phyloP scores from a whole-genome alignment of 1,140 invertebrate species.

The Drosophila burlai region DNA sequence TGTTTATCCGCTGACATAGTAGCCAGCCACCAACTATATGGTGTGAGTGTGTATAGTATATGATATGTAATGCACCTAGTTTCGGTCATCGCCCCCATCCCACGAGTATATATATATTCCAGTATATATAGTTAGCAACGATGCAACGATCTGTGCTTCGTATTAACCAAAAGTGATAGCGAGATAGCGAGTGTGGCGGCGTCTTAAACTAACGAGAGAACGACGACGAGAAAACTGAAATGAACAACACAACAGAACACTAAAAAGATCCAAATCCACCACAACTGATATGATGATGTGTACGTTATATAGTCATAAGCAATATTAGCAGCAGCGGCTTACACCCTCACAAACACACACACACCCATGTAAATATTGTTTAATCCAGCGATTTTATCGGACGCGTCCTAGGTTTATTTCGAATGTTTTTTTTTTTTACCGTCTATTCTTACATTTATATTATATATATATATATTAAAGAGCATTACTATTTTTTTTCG shows the following conservation, averaged over 20 bases:
- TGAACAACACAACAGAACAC: conserved; percentile 16
- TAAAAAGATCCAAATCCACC: conserved; percentile 69
- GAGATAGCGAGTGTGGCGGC: conserved; percentile 71
- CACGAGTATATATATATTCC: conserved; percentile 29
- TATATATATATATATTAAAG: conserved; percentile 26
- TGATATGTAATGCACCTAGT: conserved; percentile 47
- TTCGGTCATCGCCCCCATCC: conserved; percentile 24
- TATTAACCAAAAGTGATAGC: conserved; percentile 75
- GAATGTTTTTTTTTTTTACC: conserved; percentile 47
- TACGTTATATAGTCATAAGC: conserved; percentile 82
- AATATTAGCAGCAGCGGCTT: conserved; percentile 75
- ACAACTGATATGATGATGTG: conserved; percentile 74
- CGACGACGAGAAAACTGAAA: conserved; percentile 17
- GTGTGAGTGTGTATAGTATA: conserved; percentile 44
- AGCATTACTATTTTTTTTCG: conserved; percentile 13
- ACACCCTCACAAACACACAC: conserved; percentile 16
- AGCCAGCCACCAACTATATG: conserved; percentile 34
- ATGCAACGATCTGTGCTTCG: conserved; percentile 20
- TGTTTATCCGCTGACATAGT: conserved; percentile 38
- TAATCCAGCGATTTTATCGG: conserved; percentile 72
- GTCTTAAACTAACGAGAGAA: conserved; percentile 57
- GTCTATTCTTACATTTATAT: conserved; percentile 39
- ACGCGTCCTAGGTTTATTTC: conserved; percentile 59
- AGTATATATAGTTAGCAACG: conserved; percentile 23
- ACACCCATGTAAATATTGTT: conserved; percentile 69